phyloP scores from a whole-genome alignment of 2,113 vertebrate species.

The Antechinus flavipes region DNA sequence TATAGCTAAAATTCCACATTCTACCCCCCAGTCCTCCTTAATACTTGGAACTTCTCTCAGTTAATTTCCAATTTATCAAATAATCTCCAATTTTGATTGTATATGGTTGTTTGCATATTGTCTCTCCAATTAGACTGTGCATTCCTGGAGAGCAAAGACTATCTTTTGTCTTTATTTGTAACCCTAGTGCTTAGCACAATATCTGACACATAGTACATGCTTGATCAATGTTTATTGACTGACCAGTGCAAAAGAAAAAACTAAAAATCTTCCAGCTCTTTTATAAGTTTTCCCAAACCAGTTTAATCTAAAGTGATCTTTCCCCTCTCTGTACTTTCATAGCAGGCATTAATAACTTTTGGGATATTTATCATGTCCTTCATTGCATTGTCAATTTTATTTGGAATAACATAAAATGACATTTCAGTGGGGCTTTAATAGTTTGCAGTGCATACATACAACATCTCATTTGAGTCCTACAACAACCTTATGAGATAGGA shows the following conservation, averaged over 20 bases:
- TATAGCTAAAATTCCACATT: neutral
- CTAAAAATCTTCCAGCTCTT: neutral
- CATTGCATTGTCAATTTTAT: neutral
- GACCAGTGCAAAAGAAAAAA: neutral
- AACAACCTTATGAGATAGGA: neutral
- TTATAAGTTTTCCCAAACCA: neutral
- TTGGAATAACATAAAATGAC: neutral
- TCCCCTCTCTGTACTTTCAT: neutral
- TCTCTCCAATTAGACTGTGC: neutral
- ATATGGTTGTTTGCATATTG: neutral
- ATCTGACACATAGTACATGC: neutral
- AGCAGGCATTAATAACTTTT: neutral
- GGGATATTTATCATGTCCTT: neutral
- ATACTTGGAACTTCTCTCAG: neutral
- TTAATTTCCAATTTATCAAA: neutral
- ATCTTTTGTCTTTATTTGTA: neutral
- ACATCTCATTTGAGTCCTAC: neutral
- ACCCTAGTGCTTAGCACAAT: neutral
- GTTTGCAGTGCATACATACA: neutral
- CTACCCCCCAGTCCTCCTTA: neutral
- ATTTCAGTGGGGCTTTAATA: neutral
- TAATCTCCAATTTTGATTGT: neutral
- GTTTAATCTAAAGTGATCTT: neutral
- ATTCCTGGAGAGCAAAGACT: neutral
- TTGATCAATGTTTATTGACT: conserved; percentile 12